phyloP scores from a whole-genome alignment of 37 sponge, comb jelly and placozoan species.

The Beroe forskalii region DNA sequence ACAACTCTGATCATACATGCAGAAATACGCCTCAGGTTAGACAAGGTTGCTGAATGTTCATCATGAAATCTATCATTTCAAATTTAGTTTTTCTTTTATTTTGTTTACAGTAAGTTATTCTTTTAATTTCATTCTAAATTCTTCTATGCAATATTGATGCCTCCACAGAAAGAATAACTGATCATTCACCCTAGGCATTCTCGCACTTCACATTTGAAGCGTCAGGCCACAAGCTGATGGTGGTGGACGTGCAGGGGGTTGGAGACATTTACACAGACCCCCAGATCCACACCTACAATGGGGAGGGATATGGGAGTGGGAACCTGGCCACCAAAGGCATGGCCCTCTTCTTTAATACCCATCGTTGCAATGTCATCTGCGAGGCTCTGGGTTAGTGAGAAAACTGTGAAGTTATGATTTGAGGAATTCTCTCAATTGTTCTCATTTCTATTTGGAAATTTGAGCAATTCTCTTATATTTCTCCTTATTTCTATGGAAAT shows the following conservation, averaged over 20 bases:
- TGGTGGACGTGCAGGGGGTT: conserved; percentile 94
- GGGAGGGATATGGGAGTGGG: conserved; percentile 80
- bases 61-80: too few relatives aligned
- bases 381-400: conserved; percentile 66
- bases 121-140: too few relatives aligned
- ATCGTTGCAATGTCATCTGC: conserved; percentile 83
- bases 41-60: too few relatives aligned
- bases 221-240: conserved; percentile 80
- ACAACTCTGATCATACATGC: conserved; percentile 63
- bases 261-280: conserved; percentile 96
- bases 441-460: too few relatives aligned
- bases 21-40: conserved; percentile 81
- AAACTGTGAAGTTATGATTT: too few relatives aligned
- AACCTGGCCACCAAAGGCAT: conserved; percentile 84
- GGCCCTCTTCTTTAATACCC: conserved; percentile 91
- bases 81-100: too few relatives aligned
- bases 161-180: too few relatives aligned
- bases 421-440: too few relatives aligned
- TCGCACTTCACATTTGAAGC: conserved; percentile 91
- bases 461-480: too few relatives aligned
- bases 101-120: too few relatives aligned
- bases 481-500: too few relatives aligned
- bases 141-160: too few relatives aligned
- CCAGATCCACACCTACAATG: conserved; percentile 84
- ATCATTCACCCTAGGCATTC: conserved; percentile 72